phyloP scores from a whole-genome alignment of 2,888 invertebrate genomes.

The Sphaeridia pumilis region DNA sequence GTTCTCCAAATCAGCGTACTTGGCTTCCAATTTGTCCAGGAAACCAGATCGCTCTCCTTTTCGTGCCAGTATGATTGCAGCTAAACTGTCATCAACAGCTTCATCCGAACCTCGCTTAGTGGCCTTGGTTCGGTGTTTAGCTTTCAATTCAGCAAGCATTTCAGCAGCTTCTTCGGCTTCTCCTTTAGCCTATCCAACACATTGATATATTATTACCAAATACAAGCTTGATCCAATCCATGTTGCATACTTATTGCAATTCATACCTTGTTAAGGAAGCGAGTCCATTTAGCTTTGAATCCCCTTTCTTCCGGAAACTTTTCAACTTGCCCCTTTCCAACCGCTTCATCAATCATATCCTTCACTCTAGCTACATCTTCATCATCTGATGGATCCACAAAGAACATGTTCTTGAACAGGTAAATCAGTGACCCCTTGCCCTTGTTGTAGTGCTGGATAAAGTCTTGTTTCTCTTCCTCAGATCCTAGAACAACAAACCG shows the following conservation, averaged over 20 bases:
- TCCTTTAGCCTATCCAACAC: constrained; percentile 19
- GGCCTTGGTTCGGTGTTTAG: constrained; percentile 7
- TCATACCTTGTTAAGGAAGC: constrained; percentile 22
- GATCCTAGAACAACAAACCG: constrained; percentile 21
- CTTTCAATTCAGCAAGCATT: constrained; percentile 19
- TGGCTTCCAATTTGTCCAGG: constrained; percentile 27
- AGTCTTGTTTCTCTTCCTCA: constrained; percentile 29
- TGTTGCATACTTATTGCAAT: not conserved
- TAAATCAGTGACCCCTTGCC: constrained; percentile 29
- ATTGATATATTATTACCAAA: not conserved
- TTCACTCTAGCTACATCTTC: constrained; percentile 26
- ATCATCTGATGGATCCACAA: constrained; percentile 28
- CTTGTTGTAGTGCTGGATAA: constrained; percentile 27
- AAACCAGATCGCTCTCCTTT: constrained; percentile 16
- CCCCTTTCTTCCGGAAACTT: constrained; percentile 15
- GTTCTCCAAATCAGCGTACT: constrained; percentile 28
- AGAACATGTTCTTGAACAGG: constrained; percentile 30
- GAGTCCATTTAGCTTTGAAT: constrained; percentile 15
- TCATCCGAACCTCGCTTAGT: not conserved
- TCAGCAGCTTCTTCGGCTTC: constrained; percentile 33
- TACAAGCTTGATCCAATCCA: not conserved
- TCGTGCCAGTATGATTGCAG: constrained; percentile 21
- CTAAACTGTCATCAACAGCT: constrained; percentile 14
- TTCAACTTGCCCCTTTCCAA: constrained; percentile 22
- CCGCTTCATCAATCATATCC: constrained; percentile 21